Percentiles rank a stretch among this genome's conserved stretches.
Conservation (phyloP, 2,888 invertebrate species). For the Lasioglossum vierecki region DNA sequence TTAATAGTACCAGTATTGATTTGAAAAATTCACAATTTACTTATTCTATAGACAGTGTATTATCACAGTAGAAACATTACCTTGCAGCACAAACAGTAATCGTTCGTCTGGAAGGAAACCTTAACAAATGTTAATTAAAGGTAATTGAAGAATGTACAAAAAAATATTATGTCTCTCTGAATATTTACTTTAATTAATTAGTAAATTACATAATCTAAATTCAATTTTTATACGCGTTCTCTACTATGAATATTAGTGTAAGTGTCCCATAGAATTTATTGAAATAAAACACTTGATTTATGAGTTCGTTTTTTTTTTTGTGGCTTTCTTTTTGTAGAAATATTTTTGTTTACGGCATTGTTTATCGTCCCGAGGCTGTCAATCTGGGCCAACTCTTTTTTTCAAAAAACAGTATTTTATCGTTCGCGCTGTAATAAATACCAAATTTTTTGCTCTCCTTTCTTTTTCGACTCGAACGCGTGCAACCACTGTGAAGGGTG, state of each 20-base stretch:
- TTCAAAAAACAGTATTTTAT: slow-evolving; percentile 14
- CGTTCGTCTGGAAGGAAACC: not conserved
- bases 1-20: not conserved
- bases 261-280: not conserved
- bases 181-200: not conserved
- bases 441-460: slow-evolving; percentile 10
- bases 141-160: not conserved
- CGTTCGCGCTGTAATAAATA: slow-evolving; percentile 27
- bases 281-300: not conserved
- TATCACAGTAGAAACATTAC: not conserved
- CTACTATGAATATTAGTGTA: not conserved
- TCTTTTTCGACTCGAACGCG: slow-evolving; percentile 8
- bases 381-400: not conserved
- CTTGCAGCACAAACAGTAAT: not conserved
- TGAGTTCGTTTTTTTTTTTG: not conserved
- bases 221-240: not conserved
- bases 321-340: not conserved
- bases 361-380: not conserved
- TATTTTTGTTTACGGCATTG: slow-evolving; percentile 1
- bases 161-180: not conserved
- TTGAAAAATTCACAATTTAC: not conserved
- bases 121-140: not conserved
- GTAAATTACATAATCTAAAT: not conserved
- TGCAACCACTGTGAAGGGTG: not conserved
- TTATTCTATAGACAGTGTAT: not conserved